Conservation (phyloP, 2,113 vertebrate species). For the Alethe castanea region DNA sequence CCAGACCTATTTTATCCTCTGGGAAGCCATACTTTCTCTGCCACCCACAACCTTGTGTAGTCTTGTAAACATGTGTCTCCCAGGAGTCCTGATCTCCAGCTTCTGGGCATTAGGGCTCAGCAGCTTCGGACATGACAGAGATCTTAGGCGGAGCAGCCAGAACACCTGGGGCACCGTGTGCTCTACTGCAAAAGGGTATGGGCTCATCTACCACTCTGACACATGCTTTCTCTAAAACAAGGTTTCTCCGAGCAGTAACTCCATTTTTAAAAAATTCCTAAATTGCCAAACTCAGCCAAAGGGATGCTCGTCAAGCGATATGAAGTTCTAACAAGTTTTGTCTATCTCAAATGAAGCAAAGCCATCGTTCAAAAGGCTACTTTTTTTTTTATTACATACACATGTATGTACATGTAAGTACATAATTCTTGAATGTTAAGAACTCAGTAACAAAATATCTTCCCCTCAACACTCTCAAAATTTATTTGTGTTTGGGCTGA, state of each 20-base stretch:
- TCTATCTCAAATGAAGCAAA: neutral
- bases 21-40: neutral
- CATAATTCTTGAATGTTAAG: neutral
- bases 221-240: neutral
- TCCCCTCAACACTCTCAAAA: neutral
- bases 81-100: neutral
- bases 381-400: neutral
- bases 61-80: rapidly evolving
- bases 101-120: neutral
- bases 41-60: no score
- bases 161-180: rapidly evolving
- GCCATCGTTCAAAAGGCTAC: neutral
- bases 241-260: neutral
- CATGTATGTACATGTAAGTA: neutral
- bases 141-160: neutral
- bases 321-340: neutral
- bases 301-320: neutral
- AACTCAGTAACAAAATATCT: neutral
- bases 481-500: neutral
- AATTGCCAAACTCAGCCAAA: neutral
- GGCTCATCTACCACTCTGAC: neutral
- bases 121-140: neutral
- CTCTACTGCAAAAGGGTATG: neutral
- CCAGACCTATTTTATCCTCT: neutral
- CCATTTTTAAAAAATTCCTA: neutral